Conservation (phyloP, 2,113 vertebrate genomes). For the Helogale parvula region DNA sequence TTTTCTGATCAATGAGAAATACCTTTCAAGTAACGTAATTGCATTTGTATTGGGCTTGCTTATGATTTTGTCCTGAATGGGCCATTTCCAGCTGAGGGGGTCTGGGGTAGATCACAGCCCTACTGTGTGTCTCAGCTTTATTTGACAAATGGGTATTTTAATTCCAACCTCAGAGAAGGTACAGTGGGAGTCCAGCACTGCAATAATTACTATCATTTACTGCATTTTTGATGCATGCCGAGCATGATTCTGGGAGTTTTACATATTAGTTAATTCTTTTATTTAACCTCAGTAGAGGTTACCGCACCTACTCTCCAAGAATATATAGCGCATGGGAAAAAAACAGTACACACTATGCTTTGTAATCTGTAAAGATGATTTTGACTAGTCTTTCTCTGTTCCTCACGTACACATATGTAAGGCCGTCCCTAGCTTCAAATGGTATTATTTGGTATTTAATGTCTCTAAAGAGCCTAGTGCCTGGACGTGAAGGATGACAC, state of each 20-base stretch:
- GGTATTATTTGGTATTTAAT: background rate
- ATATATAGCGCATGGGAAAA: background rate
- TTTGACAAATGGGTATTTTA: constrained; percentile 34
- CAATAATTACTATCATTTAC: background rate
- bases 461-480: background rate
- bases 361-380: background rate
- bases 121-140: background rate
- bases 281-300: constrained; percentile 20
- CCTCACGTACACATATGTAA: background rate
- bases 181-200: background rate
- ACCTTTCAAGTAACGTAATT: background rate
- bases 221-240: background rate
- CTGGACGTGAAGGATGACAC: background rate
- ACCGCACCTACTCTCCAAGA: background rate
- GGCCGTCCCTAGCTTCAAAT: background rate
- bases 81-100: background rate
- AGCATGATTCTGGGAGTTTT: background rate
- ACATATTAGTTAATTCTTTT: background rate
- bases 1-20: constrained; percentile 30
- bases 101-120: background rate
- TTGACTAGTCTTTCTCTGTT: background rate
- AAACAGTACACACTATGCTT: background rate
- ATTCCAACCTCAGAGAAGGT: background rate
- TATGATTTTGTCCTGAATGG: background rate
- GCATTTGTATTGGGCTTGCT: background rate